Conservation (phyloP, 2,113 vertebrate genomes). For the Limnothrissa miodon region DNA sequence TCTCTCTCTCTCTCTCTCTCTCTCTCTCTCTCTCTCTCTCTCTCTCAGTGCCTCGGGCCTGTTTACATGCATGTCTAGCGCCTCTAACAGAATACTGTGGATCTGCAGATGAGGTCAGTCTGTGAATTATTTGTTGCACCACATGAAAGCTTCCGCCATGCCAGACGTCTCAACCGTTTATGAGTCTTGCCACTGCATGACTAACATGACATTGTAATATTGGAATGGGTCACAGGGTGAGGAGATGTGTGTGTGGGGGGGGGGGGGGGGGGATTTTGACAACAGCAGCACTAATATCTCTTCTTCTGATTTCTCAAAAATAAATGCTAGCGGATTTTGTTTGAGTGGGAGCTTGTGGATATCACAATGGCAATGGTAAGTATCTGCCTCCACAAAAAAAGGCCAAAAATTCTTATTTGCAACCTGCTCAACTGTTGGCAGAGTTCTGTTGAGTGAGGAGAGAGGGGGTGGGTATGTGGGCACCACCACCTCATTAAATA, state of each 20-base stretch:
- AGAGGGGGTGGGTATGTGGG: background rate
- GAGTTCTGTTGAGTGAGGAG: background rate
- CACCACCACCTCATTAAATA: too few relatives aligned
- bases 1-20: background rate
- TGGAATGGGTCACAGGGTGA: background rate
- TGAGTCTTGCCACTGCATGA: background rate
- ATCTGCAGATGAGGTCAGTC: background rate
- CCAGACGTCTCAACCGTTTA: slow-evolving; percentile 15
- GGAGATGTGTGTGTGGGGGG: background rate
- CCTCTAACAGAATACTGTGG: background rate
- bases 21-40: background rate
- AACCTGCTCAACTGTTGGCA: background rate
- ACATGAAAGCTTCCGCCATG: background rate
- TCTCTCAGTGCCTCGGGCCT: background rate
- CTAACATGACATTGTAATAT: background rate
- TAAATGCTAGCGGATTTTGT: background rate
- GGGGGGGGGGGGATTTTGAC: background rate
- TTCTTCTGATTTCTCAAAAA: background rate
- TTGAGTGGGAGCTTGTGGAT: too few relatives aligned
- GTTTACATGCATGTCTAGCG: slow-evolving; percentile 4
- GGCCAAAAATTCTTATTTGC: background rate
- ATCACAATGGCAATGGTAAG: background rate
- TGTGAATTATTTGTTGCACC: background rate
- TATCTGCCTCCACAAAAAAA: background rate
- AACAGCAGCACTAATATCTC: background rate